Percentiles rank a stretch among this genome's conserved stretches.
Evolutionary conservation across 1,140 invertebrate species (phyloP).

Genomic region (Mizuhopecten yessoensis): DNA sequence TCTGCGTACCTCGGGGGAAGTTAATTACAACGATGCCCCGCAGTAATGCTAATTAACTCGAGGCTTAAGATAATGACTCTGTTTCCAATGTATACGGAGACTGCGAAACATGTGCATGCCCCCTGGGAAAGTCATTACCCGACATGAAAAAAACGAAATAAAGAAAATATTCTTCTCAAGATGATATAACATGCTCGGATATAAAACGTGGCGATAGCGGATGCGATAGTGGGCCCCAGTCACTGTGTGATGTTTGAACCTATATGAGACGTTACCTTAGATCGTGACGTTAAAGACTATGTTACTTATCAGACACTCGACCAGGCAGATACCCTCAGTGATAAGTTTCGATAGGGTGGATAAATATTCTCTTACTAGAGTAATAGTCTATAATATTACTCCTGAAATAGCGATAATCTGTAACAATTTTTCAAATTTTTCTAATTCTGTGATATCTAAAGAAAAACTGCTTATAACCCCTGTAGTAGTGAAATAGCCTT

Average conservation of each 20-base stretch:
- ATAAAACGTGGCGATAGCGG: not conserved
- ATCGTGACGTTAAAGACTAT: not conserved
- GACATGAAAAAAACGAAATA: not conserved
- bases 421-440: too few relatives aligned
- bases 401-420: too few relatives aligned
- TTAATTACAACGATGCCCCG: not conserved
- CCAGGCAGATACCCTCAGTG: too few relatives aligned
- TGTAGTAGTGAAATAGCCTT: too few relatives aligned
- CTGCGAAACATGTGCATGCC: not conserved
- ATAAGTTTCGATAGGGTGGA: too few relatives aligned
- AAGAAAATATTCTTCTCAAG: conserved; percentile 1
- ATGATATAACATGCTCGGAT: not conserved
- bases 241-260: not conserved
- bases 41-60: not conserved
- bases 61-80: not conserved
- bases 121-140: not conserved
- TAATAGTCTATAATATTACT: too few relatives aligned
- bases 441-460: too few relatives aligned
- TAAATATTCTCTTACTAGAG: too few relatives aligned
- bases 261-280: not conserved
- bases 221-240: not conserved
- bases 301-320: not conserved
- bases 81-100: not conserved
- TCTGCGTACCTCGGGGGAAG: not conserved
- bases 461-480: too few relatives aligned